A percentile compares a stretch with the other conserved stretches of the same genome.
Evolutionary conservation across 23 tunicate genomes (phyloP).

Genomic region (Trididemnum nubilum): DNA sequence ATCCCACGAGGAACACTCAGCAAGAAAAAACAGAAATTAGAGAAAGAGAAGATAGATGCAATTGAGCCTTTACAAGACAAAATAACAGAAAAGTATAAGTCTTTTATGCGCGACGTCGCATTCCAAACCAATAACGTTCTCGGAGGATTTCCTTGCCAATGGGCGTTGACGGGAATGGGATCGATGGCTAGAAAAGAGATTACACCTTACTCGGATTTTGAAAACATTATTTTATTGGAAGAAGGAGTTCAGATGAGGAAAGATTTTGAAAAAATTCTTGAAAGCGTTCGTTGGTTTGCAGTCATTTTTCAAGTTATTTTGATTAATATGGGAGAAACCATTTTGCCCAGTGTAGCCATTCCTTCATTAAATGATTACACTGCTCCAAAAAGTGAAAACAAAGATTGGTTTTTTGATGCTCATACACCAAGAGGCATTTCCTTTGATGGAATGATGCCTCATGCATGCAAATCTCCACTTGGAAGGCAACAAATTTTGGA

Average conservation of each 20-base stretch:
- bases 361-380: slow-evolving; percentile 20
- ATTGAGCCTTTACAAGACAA: neutral
- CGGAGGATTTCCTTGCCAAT: slow-evolving; percentile 4
- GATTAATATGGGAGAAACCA: slow-evolving; percentile 29
- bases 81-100: slow-evolving; percentile 13
- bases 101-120: neutral
- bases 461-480: slow-evolving; percentile 13
- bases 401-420: slow-evolving; percentile 26
- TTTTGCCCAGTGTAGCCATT: slow-evolving; percentile 27
- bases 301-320: slow-evolving; percentile 36
- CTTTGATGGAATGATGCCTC: slow-evolving; percentile 7
- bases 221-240: slow-evolving; percentile 15
- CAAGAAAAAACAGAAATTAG: neutral
- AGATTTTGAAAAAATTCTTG: neutral
- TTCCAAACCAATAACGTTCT: neutral
- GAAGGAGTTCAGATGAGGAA: neutral
- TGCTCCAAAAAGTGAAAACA: neutral
- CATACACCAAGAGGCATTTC: neutral
- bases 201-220: slow-evolving; percentile 28
- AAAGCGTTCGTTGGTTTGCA: slow-evolving; percentile 23
- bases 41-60: slow-evolving; percentile 4
- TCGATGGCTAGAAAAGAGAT: slow-evolving; percentile 22
- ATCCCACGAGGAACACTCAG: neutral
- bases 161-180: slow-evolving; percentile 22
- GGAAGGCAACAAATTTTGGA: neutral